phyloP scores from a whole-genome alignment of 2,113 vertebrate genomes.

The Heteronetta atricapilla region DNA sequence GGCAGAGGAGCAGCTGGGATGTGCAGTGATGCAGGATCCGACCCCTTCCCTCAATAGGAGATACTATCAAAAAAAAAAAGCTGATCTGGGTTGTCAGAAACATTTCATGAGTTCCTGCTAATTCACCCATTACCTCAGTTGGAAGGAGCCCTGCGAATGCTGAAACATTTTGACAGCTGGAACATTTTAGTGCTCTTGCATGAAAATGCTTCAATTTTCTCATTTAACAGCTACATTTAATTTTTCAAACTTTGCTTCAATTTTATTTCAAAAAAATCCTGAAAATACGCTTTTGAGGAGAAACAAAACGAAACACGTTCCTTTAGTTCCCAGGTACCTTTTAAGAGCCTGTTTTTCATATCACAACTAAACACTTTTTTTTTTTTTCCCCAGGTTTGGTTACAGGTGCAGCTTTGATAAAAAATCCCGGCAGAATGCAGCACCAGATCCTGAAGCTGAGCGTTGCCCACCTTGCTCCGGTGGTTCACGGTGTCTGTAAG shows the following conservation, averaged over 20 bases:
- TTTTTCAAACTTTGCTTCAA: background rate
- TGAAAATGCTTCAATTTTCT: slow-evolving; percentile 28
- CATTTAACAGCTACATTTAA: background rate
- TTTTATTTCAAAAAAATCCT: background rate
- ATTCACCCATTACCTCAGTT: background rate
- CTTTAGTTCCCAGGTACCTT: background rate
- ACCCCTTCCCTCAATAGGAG: background rate
- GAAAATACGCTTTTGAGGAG: background rate
- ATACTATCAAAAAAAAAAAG: background rate
- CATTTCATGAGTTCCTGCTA: background rate
- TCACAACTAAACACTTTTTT: background rate
- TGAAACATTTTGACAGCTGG: slow-evolving; percentile 52
- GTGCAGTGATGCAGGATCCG: background rate
- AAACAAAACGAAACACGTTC: background rate
- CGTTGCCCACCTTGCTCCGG: background rate
- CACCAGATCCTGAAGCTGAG: background rate
- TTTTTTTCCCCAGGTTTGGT: no score
- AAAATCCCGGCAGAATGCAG: background rate
- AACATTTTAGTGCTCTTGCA: background rate
- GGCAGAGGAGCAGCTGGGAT: background rate
- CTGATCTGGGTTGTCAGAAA: background rate
- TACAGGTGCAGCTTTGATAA: background rate
- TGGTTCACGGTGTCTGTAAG: background rate
- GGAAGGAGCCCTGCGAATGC: background rate
- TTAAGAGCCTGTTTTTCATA: background rate